Evolutionary conservation across 2,797 vertebrate species (phyloP).

Genomic region (Ficedula albicollis): DNA sequence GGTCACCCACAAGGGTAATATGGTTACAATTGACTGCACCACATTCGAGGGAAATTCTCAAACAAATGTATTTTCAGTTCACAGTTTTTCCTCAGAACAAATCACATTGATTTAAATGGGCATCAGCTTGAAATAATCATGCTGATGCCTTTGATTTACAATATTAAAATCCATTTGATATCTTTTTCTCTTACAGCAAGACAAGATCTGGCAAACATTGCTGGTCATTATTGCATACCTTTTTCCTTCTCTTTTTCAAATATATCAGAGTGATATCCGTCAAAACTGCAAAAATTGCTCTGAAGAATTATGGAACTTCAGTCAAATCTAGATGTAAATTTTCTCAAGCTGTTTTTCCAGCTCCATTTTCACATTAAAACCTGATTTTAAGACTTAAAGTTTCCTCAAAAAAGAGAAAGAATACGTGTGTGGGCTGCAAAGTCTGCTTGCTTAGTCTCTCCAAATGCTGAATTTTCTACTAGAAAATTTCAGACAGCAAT

Average conservation of each 20-base stretch:
- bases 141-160: not conserved
- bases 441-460: not conserved
- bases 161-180: not conserved
- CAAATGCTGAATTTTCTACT: not conserved
- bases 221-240: not conserved
- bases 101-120: not conserved
- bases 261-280: not conserved
- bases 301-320: not conserved
- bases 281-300: not conserved
- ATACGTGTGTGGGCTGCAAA: not conserved
- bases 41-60: constrained; percentile 26
- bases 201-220: not conserved
- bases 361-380: not conserved
- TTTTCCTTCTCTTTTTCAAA: not conserved
- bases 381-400: not conserved
- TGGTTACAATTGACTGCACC: not conserved
- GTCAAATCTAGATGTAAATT: not conserved
- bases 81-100: not conserved
- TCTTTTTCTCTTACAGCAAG: not conserved
- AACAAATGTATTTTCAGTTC: not conserved
- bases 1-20: constrained; percentile 3
- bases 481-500: not conserved
- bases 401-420: not conserved
- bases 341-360: constrained; percentile 1
- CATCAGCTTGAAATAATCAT: not conserved